Conservation (phyloP, 2,888 invertebrate genomes). For the Caprella mutica region DNA sequence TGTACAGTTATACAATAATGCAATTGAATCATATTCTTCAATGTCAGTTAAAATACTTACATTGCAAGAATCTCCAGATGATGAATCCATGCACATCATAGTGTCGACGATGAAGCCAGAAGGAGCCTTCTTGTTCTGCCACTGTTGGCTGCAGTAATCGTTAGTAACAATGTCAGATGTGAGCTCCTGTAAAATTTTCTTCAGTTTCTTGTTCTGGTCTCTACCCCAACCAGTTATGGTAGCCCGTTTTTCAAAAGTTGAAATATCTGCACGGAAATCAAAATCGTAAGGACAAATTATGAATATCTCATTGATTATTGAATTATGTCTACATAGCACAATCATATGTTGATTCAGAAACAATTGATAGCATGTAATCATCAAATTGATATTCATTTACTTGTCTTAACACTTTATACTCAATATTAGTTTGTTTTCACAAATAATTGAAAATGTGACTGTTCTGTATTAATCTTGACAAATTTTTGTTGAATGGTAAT, state of each 20-base stretch:
- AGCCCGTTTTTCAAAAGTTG: slow-evolving; percentile 30
- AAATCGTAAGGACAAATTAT: too few species aligned
- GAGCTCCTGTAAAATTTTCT: slow-evolving; percentile 39
- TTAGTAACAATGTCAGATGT: slow-evolving; percentile 40
- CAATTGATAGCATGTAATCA: too few species aligned
- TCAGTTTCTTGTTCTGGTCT: slow-evolving; percentile 39
- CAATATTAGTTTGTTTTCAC: too few species aligned
- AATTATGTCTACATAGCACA: too few species aligned
- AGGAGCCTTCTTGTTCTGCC: slow-evolving; percentile 35
- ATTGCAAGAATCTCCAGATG: slow-evolving; percentile 41
- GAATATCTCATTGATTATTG: too few species aligned
- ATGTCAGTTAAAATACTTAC: slow-evolving; percentile 36
- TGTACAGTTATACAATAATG: too few species aligned
- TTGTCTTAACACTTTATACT: background rate
- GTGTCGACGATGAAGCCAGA: slow-evolving; percentile 39
- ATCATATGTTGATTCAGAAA: too few species aligned
- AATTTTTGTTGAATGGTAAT: too few species aligned
- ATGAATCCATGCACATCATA: slow-evolving; percentile 41
- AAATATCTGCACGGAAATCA: too few species aligned
- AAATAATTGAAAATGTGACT: too few species aligned
- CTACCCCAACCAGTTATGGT: slow-evolving; percentile 42
- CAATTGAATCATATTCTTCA: background rate
- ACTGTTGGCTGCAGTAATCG: slow-evolving; percentile 38
- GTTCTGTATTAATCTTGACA: too few species aligned
- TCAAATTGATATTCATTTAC: too few species aligned